A percentile compares a stretch with the other conserved stretches of the same genome.
phyloP scores from a whole-genome alignment of 2,113 vertebrate genomes.

The Anarrhichthys ocellatus region DNA sequence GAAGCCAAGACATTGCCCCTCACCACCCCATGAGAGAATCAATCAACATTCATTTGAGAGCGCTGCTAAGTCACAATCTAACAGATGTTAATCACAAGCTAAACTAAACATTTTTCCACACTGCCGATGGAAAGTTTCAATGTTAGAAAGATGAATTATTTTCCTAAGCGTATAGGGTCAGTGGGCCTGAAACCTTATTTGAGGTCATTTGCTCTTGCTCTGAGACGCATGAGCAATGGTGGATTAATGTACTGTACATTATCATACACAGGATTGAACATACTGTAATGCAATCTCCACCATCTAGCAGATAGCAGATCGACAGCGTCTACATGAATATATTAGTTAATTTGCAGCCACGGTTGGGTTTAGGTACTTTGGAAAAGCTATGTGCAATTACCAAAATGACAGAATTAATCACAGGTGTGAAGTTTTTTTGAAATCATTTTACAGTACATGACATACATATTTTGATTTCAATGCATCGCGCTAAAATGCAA shows the following conservation, averaged over 20 bases:
- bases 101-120: constrained; percentile 10
- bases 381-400: constrained; percentile 55
- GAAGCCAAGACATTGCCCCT: constrained; percentile 8
- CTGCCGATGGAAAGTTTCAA: constrained; percentile 20
- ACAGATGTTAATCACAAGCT: constrained; percentile 24
- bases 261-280: constrained; percentile 9
- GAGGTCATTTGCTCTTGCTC: neutral
- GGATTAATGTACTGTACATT: neutral
- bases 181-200: constrained; percentile 16
- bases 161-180: constrained; percentile 22
- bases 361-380: constrained; percentile 41
- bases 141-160: neutral
- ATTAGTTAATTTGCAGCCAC: constrained; percentile 43
- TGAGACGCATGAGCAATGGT: constrained; percentile 2
- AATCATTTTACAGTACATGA: constrained; percentile 42
- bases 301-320: constrained; percentile 53
- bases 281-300: constrained; percentile 18
- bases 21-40: constrained; percentile 32
- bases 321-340: constrained; percentile 52
- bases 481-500: constrained; percentile 50
- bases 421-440: constrained; percentile 61
- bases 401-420: constrained; percentile 59
- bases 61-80: constrained; percentile 15
- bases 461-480: constrained; percentile 56
- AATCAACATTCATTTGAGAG: constrained; percentile 42